A percentile compares a stretch with the other conserved stretches of the same genome.
Evolutionary conservation across 1,140 invertebrate genomes (phyloP).

Genomic region (Panulirus ornatus): DNA sequence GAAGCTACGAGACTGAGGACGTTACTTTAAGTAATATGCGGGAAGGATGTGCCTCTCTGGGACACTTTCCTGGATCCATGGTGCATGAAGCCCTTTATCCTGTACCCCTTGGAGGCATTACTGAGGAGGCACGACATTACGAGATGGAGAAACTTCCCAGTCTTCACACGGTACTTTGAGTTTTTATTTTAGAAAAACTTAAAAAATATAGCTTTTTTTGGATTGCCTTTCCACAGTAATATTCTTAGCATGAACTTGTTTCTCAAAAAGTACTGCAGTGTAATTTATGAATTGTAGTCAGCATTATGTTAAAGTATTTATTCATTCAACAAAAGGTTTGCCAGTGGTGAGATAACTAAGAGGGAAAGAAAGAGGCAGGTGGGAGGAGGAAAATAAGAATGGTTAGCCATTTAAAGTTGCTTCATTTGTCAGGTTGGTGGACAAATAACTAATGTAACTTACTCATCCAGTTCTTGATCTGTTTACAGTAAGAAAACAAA

Average conservation of each 20-base stretch:
- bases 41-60: slow-evolving; percentile 18
- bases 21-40: background rate
- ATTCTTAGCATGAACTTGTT: background rate
- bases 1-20: slow-evolving; percentile 33
- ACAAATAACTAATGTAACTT: no score
- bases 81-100: slow-evolving; percentile 35
- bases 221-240: background rate
- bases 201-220: no score
- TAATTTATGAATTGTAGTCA: background rate
- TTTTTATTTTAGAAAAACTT: background rate
- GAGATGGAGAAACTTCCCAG: slow-evolving; percentile 37
- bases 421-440: no score
- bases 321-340: background rate
- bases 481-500: no score
- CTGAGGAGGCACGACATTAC: background rate
- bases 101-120: background rate
- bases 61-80: slow-evolving; percentile 35
- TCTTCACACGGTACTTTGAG: slow-evolving; percentile 6
- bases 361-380: no score
- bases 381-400: no score
- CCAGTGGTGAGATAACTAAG: background rate
- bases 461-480: no score
- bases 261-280: background rate
- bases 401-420: no score
- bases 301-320: background rate